A percentile compares a stretch with the other conserved stretches of the same genome.
Conservation (phyloP, 2,888 invertebrate genomes). For the Drosophila anceps region DNA sequence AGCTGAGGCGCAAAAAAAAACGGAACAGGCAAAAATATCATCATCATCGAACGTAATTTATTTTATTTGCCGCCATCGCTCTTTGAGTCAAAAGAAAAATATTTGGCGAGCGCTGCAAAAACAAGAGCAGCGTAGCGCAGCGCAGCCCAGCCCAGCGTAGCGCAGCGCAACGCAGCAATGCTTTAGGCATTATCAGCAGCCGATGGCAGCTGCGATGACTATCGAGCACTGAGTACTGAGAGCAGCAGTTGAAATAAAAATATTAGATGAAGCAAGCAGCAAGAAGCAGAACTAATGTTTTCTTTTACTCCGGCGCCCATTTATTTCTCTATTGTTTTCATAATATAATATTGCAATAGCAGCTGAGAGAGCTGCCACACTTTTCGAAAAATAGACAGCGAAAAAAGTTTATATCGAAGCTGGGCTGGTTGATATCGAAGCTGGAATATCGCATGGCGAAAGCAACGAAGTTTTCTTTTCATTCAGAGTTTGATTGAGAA, state of each 20-base stretch:
- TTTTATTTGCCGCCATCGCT: conserved; percentile 43
- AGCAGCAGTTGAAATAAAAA: conserved; percentile 15
- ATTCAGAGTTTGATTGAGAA: background rate
- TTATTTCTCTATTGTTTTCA: conserved; percentile 19
- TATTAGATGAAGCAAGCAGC: conserved; percentile 7
- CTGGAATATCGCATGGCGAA: background rate
- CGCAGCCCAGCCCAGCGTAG: background rate
- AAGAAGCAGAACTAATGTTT: conserved; percentile 12
- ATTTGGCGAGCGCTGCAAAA: conserved; percentile 49
- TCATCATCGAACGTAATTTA: conserved; percentile 68
- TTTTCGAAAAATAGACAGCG: background rate
- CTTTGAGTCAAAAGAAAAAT: conserved; percentile 66
- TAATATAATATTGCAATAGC: conserved; percentile 14
- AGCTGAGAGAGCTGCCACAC: background rate
- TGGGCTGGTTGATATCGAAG: background rate
- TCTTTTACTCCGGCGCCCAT: conserved; percentile 12
- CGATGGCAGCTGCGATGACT: conserved; percentile 1
- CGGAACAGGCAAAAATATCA: conserved; percentile 52
- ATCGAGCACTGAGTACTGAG: conserved; percentile 2
- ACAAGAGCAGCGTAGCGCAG: conserved; percentile 6
- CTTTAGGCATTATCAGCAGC: conserved; percentile 16
- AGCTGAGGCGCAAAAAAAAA: background rate
- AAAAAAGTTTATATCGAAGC: background rate
- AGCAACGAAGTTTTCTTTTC: conserved; percentile 2
- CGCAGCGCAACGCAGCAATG: background rate